phyloP scores from a whole-genome alignment of 1,140 invertebrate genomes.

The Ceratina australensis region DNA sequence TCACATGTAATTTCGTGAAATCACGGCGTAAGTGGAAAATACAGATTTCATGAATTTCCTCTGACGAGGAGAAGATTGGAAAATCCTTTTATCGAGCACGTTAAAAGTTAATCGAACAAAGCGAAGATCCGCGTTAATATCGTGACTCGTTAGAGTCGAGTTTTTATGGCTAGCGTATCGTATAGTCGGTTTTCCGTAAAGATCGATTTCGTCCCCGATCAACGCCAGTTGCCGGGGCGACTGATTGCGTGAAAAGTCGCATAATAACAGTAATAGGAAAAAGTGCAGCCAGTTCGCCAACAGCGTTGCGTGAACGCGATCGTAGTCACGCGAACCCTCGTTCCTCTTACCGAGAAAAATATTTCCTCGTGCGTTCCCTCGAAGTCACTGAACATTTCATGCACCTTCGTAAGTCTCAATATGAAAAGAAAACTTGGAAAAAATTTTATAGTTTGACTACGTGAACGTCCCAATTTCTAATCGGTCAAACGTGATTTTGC shows the following conservation, averaged over 20 bases:
- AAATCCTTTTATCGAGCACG: neutral
- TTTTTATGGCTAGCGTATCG: neutral
- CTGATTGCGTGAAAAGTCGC: conserved; percentile 38
- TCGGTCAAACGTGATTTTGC: too few relatives aligned
- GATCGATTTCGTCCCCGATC: conserved; percentile 49
- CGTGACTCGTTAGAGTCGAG: neutral
- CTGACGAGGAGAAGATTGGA: neutral
- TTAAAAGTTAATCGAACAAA: neutral
- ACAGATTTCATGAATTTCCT: too few relatives aligned
- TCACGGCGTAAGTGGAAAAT: too few relatives aligned
- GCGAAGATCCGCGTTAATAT: neutral
- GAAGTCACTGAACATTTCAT: too few relatives aligned
- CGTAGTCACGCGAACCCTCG: conserved; percentile 32
- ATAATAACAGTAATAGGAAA: conserved; percentile 50
- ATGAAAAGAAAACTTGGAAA: too few relatives aligned
- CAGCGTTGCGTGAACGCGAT: conserved; percentile 45
- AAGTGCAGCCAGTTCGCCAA: conserved; percentile 27
- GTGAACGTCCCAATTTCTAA: too few relatives aligned
- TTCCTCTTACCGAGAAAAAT: conserved; percentile 5
- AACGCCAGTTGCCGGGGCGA: conserved; percentile 19
- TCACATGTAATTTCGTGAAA: too few relatives aligned
- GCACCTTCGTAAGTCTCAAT: too few relatives aligned
- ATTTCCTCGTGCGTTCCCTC: too few relatives aligned
- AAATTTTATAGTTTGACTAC: too few relatives aligned
- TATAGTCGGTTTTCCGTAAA: conserved; percentile 24